Base-by-base conservation (phyloP, 2,888 invertebrate species). In the Campoletis raptor region DNA sequence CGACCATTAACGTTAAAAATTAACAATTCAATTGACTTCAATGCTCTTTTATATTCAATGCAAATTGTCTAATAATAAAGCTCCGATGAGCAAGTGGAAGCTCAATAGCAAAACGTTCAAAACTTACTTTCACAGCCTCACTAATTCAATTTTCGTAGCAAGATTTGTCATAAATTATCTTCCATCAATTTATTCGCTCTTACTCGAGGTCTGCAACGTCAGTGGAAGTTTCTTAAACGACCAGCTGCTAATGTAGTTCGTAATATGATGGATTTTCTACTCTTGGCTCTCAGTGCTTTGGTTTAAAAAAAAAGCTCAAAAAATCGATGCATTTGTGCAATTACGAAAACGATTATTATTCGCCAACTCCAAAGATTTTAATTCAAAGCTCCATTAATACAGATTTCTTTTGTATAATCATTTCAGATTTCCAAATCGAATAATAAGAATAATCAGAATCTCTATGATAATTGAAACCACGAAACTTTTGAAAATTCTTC, bases 21-120 rank as follows among this genome's bases (percentile, higher is more conserved):
- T 64, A 37, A 72, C 12, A 73, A 73, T 73, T 74, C 67, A 52
- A 54, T 74, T 54, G 57, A 48, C 64, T 74, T 57, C 24, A 30
- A 67, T 54, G 30, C 67, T 67, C 67, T 52, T 74, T 36, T 54
- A 3, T 12, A 54, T 42, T 42, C n/a, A 64, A n/a, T 10, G 6
- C 7, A 30, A 66, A 52, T 67, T 42, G 24, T 10, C 24, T n/a
- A 57, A 74, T 67, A 8, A 40, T 18, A 18, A 52, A n/a, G 52
- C 15, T 37, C 67, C 18, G 7, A 24, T n/a, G 12, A 7, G 40
- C 15, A 54, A 81, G 30, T 9, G 37, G 0, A 21, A 15, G 45
- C 64, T 67, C 57, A 57, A 36, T 67, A 67, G 24, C 5, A 45
- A 24, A 3, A 21, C 69, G n/a, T 42, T 12, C 1, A 24, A 15